Conservation (phyloP, 2,113 vertebrate species). For the Bucco capensis region DNA sequence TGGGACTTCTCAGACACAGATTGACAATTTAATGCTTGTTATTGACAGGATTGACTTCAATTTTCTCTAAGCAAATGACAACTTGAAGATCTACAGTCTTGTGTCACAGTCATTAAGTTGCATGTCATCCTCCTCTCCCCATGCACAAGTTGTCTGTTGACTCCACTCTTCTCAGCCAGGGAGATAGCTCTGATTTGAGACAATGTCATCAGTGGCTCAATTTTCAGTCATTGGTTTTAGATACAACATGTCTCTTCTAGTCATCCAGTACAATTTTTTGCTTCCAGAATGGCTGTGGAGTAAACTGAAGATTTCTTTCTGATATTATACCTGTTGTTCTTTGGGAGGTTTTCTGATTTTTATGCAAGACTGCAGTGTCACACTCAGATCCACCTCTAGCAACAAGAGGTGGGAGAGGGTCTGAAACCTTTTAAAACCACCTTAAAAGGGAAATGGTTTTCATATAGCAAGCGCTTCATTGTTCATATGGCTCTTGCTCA, state of each 20-base stretch:
- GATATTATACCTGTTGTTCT: background rate
- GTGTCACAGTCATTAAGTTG: background rate
- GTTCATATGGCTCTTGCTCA: conserved; percentile 10
- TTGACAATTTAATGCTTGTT: background rate
- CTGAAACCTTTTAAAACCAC: background rate
- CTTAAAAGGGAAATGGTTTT: conserved; percentile 53
- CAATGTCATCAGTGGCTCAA: background rate
- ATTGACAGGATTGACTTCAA: background rate
- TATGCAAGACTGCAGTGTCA: background rate
- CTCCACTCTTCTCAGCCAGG: background rate
- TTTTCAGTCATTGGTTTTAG: background rate
- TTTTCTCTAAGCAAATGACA: background rate
- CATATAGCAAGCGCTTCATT: conserved; percentile 7
- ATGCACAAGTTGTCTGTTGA: background rate
- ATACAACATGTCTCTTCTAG: background rate
- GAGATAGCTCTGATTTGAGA: background rate
- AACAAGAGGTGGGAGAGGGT: background rate
- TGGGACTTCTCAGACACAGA: background rate
- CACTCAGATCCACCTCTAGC: background rate
- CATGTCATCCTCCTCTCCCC: background rate
- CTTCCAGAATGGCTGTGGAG: background rate
- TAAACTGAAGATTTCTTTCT: background rate
- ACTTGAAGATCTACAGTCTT: background rate
- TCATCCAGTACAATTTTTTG: background rate
- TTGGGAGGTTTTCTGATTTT: background rate